These are phyloP conservation scores for Hypomecis atomaria DNA, from an alignment of 2,888 invertebrate genomes.

Conservation along the genomic window DNA sequence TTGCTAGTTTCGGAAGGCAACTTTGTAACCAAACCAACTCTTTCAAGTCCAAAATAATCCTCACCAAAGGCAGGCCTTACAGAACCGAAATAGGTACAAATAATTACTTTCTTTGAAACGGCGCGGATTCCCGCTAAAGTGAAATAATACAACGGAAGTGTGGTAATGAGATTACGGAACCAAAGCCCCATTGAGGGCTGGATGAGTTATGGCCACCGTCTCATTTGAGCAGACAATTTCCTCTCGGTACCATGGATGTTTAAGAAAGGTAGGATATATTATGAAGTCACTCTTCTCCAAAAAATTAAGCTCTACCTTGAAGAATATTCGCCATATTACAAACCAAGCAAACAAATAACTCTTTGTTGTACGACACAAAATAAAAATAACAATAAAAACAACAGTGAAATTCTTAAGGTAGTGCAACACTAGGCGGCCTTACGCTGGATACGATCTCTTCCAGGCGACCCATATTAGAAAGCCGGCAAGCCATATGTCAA, in stretches of 20 bases:
- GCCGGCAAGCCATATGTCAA: too few species aligned
- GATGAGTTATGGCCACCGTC: constrained; percentile 67
- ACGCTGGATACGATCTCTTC: too few species aligned
- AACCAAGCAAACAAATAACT: too few species aligned
- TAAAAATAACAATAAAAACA: too few species aligned
- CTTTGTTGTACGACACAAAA: too few species aligned
- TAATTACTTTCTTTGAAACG: constrained; percentile 16
- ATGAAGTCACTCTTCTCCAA: too few species aligned
- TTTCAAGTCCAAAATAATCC: background rate
- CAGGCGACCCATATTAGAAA: too few species aligned
- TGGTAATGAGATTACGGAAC: constrained; percentile 66
- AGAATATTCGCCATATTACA: too few species aligned
- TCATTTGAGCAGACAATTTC: constrained; percentile 68
- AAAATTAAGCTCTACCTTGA: too few species aligned
- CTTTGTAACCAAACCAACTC: background rate
- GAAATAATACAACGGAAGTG: constrained; percentile 55
- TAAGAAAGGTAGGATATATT: too few species aligned
- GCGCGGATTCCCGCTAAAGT: constrained; percentile 34
- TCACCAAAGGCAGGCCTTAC: background rate
- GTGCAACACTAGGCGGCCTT: too few species aligned
- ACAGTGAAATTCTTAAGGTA: too few species aligned
- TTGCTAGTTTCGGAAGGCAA: background rate
- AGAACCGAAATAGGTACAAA: constrained; percentile 27
- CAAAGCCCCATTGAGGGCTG: constrained; percentile 66
- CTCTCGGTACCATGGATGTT: constrained; percentile 47